Percentiles rank a stretch among this genome's conserved stretches.
These are phyloP conservation scores for Ptychobarbus kaznakovi DNA, from an alignment of 2,797 vertebrate genomes.

Conservation along the genomic window DNA sequence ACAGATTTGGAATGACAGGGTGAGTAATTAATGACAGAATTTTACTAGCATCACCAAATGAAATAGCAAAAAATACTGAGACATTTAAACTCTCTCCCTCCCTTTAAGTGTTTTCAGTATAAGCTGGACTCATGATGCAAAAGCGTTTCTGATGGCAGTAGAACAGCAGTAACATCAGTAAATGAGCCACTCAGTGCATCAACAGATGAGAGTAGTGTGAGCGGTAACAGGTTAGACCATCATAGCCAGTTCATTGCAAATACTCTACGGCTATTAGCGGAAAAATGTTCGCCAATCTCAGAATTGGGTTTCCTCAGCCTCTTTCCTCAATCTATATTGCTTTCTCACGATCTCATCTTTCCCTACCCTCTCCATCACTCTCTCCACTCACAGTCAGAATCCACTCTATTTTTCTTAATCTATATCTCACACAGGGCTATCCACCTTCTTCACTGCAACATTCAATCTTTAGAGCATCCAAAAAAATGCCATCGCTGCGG, in stretches of 20 bases:
- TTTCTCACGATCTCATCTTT: constrained; percentile 27
- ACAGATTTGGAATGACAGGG: background rate
- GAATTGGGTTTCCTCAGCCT: constrained; percentile 38
- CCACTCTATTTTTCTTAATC: constrained; percentile 38
- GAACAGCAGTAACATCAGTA: constrained; percentile 31
- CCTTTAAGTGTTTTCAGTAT: background rate
- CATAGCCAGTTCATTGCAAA: constrained; percentile 28
- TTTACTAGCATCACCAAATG: background rate
- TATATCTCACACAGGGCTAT: constrained; percentile 31
- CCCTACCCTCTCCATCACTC: constrained; percentile 20
- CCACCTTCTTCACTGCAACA: constrained; percentile 37
- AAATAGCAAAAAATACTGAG: background rate
- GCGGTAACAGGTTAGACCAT: constrained; percentile 7
- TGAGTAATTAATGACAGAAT: background rate
- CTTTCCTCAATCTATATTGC: constrained; percentile 43
- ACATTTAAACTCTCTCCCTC: background rate
- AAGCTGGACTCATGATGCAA: background rate
- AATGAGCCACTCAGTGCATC: constrained; percentile 19
- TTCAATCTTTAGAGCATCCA: constrained; percentile 26
- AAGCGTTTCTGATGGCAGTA: background rate
- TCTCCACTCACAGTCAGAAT: constrained; percentile 18
- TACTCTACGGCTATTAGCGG: constrained; percentile 3
- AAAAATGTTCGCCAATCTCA: background rate
- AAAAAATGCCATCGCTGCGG: constrained; percentile 21
- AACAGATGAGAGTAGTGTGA: background rate